Conservation (phyloP, 2,113 vertebrate species). For the Clarias batrachus region DNA sequence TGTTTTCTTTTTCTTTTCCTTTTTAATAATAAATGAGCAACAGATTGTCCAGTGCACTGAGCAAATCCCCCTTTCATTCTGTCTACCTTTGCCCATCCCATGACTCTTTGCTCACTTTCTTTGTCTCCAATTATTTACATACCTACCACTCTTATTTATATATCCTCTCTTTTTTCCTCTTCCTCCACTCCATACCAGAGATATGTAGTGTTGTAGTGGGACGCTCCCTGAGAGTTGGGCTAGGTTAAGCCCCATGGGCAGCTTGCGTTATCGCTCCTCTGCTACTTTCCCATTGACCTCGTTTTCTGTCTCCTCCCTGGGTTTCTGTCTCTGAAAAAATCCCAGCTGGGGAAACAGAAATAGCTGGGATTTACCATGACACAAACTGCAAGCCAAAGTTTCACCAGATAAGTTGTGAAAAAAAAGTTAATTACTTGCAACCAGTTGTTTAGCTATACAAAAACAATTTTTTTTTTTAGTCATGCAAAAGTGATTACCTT, state of each 20-base stretch:
- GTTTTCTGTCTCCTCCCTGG: conserved; percentile 62
- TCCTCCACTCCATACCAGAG: conserved; percentile 17
- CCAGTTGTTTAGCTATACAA: background rate
- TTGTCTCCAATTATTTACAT: conserved; percentile 39
- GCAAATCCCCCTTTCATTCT: conserved; percentile 54
- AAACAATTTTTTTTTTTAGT: no score
- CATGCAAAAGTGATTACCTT: conserved; percentile 75
- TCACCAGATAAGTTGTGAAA: background rate
- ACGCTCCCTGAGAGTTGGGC: conserved; percentile 76
- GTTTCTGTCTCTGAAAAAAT: conserved; percentile 60
- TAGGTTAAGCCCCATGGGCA: conserved; percentile 57
- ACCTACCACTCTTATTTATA: conserved; percentile 42
- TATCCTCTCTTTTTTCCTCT: conserved; percentile 7
- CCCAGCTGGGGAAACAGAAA: conserved; percentile 49
- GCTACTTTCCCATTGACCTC: conserved; percentile 70
- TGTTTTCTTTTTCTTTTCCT: conserved; percentile 48
- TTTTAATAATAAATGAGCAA: conserved; percentile 31
- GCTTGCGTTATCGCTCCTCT: conserved; percentile 74
- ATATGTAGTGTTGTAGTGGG: conserved; percentile 52
- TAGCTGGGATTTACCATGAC: background rate
- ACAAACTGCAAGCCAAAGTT: background rate
- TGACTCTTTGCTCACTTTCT: conserved; percentile 10
- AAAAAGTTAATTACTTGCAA: background rate
- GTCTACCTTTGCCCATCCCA: conserved; percentile 43
- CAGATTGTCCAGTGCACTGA: conserved; percentile 70